A percentile compares a stretch with the other conserved stretches of the same genome.
Conservation (phyloP, 2,888 invertebrate genomes). For the Furcula furcula region DNA sequence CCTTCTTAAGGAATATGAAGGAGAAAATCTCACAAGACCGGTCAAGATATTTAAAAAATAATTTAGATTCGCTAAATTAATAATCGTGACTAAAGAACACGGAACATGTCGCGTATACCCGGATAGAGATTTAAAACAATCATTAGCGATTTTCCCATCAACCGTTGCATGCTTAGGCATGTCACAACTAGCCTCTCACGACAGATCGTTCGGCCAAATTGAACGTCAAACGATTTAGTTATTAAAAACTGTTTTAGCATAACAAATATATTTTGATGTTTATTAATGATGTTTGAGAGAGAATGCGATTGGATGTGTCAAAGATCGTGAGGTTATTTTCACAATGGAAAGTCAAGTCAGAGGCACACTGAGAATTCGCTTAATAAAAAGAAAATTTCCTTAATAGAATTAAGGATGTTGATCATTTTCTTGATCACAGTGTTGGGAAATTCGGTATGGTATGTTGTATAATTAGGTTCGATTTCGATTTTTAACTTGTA, state of each 20-base stretch:
- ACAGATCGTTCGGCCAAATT: conserved; percentile 27
- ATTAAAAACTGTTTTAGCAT: conserved; percentile 47
- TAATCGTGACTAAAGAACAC: conserved; percentile 14
- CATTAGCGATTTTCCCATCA: conserved; percentile 26
- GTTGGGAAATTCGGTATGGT: too few relatives aligned
- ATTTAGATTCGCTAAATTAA: neutral
- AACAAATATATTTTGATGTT: conserved; percentile 50
- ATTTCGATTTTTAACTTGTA: too few relatives aligned
- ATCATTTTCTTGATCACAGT: too few relatives aligned
- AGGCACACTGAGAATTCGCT: conserved; percentile 33
- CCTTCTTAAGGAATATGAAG: too few relatives aligned
- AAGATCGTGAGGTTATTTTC: conserved; percentile 52
- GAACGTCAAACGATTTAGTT: conserved; percentile 42
- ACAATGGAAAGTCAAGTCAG: conserved; percentile 34
- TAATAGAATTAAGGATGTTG: too few relatives aligned
- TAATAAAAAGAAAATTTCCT: too few relatives aligned
- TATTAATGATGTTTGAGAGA: conserved; percentile 50
- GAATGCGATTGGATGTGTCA: conserved; percentile 44
- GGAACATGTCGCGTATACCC: conserved; percentile 13
- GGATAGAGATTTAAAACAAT: conserved; percentile 8
- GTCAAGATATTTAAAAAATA: too few relatives aligned
- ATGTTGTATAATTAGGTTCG: too few relatives aligned
- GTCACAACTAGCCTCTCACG: conserved; percentile 33
- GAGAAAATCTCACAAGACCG: too few relatives aligned
- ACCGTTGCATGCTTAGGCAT: conserved; percentile 14